Evolutionary conservation across 1,140 invertebrate species (phyloP).

Genomic region (Homalodisca vitripennis): DNA sequence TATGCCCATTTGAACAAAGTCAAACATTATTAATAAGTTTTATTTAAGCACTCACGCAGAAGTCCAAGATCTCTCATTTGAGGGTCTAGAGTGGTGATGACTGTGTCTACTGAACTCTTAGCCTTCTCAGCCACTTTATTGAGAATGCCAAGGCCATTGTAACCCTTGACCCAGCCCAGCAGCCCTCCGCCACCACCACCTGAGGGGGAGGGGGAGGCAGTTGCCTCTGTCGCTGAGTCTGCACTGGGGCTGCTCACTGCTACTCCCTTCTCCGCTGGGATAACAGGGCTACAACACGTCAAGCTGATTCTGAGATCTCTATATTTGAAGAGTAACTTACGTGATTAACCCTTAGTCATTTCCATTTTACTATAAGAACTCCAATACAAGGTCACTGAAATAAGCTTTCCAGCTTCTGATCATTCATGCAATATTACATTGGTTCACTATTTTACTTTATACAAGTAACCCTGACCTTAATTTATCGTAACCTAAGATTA

Average conservation of each 20-base stretch:
- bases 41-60: background rate
- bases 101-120: conserved; percentile 78
- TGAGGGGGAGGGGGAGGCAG: background rate
- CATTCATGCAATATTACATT: too few species aligned
- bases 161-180: conserved; percentile 54
- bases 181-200: conserved; percentile 45
- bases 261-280: conserved; percentile 34
- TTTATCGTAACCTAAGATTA: too few species aligned
- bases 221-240: conserved; percentile 15
- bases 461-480: too few species aligned
- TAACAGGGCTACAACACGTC: conserved; percentile 35
- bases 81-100: conserved; percentile 87
- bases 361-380: too few species aligned
- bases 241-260: conserved; percentile 31
- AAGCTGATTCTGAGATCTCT: too few species aligned
- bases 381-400: too few species aligned
- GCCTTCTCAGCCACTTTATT: conserved; percentile 69
- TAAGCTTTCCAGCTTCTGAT: too few species aligned
- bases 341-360: too few species aligned
- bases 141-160: conserved; percentile 33
- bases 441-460: too few species aligned
- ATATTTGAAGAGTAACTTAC: too few species aligned
- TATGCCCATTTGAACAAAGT: too few species aligned
- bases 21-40: too few species aligned
- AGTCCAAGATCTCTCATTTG: conserved; percentile 78